Evolutionary conservation across 2,888 invertebrate genomes (phyloP).

Genomic region (Drosophila demipolita): DNA sequence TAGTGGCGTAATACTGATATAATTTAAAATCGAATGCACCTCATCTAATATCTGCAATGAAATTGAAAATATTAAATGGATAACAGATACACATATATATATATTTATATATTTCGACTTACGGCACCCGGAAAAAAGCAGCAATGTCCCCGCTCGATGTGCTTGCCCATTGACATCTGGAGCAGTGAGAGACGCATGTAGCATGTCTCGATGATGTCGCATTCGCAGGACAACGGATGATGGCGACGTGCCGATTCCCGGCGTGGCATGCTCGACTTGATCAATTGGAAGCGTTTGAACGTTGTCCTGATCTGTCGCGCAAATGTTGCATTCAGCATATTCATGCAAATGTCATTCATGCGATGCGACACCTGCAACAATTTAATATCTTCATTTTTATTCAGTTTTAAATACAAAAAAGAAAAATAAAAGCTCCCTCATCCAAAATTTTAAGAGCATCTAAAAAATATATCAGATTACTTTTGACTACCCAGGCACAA

Average conservation of each 20-base stretch:
- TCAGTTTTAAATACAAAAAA: slow-evolving; percentile 4
- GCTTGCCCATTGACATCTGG: slow-evolving; percentile 97
- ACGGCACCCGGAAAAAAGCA: slow-evolving; percentile 98
- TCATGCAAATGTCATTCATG: slow-evolving; percentile 92
- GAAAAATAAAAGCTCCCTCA: slow-evolving; percentile 29
- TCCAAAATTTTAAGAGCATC: slow-evolving; percentile 35
- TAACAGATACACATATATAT: neutral
- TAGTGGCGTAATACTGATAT: slow-evolving; percentile 93
- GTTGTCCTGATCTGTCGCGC: slow-evolving; percentile 94
- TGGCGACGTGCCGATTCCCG: slow-evolving; percentile 94
- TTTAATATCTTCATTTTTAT: slow-evolving; percentile 12
- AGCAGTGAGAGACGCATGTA: slow-evolving; percentile 96
- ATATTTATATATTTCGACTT: slow-evolving; percentile 74
- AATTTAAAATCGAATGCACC: slow-evolving; percentile 93
- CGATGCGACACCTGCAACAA: slow-evolving; percentile 90
- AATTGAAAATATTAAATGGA: neutral
- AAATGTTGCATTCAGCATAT: slow-evolving; percentile 93
- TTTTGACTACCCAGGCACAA: slow-evolving; percentile 47
- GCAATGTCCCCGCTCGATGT: slow-evolving; percentile 96
- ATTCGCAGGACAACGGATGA: slow-evolving; percentile 95
- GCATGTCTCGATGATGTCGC: slow-evolving; percentile 96
- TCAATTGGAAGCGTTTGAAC: slow-evolving; percentile 92
- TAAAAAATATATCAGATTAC: slow-evolving; percentile 71
- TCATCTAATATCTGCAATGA: slow-evolving; percentile 93
- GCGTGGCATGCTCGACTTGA: slow-evolving; percentile 96